A percentile compares a stretch with the other conserved stretches of the same genome.
Evolutionary conservation across 2,113 vertebrate species (phyloP).

Genomic region (Leptocoma aspasia): DNA sequence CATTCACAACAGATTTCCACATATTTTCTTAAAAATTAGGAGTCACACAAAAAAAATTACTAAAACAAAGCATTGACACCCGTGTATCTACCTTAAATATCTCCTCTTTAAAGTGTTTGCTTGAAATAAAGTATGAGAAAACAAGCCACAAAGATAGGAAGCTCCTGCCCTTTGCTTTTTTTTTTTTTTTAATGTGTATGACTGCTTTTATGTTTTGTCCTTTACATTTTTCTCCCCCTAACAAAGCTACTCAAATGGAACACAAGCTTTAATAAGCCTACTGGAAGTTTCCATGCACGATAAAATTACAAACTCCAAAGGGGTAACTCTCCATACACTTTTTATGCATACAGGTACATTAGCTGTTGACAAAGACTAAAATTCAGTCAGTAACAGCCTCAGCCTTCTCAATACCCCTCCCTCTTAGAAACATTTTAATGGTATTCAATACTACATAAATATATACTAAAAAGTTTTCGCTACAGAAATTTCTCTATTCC

Average conservation of each 20-base stretch:
- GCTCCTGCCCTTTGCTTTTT: not conserved
- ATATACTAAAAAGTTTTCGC: not conserved
- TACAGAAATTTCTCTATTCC: not conserved
- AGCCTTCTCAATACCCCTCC: not conserved
- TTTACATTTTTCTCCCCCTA: not conserved
- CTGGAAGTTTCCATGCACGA: not conserved
- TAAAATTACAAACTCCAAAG: not conserved
- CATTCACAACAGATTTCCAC: not conserved
- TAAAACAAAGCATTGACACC: not conserved
- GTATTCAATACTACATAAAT: not conserved
- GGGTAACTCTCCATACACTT: not conserved
- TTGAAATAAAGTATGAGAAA: not conserved
- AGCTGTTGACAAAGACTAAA: not conserved
- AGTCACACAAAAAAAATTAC: not conserved
- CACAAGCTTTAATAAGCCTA: not conserved
- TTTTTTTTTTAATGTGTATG: accelerated
- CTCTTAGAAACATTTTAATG: not conserved
- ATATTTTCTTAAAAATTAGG: not conserved
- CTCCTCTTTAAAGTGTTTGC: not conserved
- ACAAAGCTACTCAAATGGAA: not conserved
- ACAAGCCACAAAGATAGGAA: not conserved
- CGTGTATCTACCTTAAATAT: not conserved
- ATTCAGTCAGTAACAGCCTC: not conserved
- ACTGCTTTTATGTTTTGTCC: not conserved
- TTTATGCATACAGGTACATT: not conserved